A percentile compares a stretch with the other conserved stretches of the same genome.
Conservation (phyloP, 2,888 invertebrate species). For the Tryphoninae sp. region DNA sequence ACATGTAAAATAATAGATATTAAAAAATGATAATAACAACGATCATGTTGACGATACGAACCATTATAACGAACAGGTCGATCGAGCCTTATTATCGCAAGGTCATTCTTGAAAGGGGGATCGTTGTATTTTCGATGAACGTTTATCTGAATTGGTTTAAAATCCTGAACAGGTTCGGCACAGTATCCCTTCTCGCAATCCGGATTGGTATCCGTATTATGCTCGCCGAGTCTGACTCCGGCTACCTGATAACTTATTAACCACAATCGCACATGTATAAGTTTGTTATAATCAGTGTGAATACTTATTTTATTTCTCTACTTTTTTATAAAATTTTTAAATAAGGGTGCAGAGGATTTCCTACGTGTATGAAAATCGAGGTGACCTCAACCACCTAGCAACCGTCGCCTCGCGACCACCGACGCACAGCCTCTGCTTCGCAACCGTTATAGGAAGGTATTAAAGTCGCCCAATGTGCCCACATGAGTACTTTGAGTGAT, state of each 20-base stretch:
- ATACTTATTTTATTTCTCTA: neutral
- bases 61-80: slow-evolving; percentile 74
- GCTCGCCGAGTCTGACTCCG: slow-evolving; percentile 77
- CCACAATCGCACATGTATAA: neutral
- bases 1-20: too few relatives aligned
- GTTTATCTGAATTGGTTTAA: slow-evolving; percentile 72
- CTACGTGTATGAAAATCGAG: too few relatives aligned
- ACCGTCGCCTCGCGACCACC: too few relatives aligned
- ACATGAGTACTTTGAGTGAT: too few relatives aligned
- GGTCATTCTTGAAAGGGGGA: slow-evolving; percentile 76
- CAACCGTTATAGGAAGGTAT: too few relatives aligned
- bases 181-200: slow-evolving; percentile 75
- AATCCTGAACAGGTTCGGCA: slow-evolving; percentile 75
- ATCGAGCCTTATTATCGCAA: slow-evolving; percentile 78
- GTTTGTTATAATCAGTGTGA: too few relatives aligned
- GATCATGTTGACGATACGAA: slow-evolving; percentile 62
- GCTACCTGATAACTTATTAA: slow-evolving; percentile 65
- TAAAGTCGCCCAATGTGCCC: too few relatives aligned
- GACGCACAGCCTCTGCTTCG: too few relatives aligned
- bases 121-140: slow-evolving; percentile 73
- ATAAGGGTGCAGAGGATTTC: too few relatives aligned
- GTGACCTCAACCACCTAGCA: too few relatives aligned
- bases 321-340: neutral
- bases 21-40: slow-evolving; percentile 3
- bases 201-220: slow-evolving; percentile 73